These are phyloP conservation scores for Caenorhabditis sp. DNA, from an alignment of 2,888 invertebrate genomes.

Conservation along the genomic window DNA sequence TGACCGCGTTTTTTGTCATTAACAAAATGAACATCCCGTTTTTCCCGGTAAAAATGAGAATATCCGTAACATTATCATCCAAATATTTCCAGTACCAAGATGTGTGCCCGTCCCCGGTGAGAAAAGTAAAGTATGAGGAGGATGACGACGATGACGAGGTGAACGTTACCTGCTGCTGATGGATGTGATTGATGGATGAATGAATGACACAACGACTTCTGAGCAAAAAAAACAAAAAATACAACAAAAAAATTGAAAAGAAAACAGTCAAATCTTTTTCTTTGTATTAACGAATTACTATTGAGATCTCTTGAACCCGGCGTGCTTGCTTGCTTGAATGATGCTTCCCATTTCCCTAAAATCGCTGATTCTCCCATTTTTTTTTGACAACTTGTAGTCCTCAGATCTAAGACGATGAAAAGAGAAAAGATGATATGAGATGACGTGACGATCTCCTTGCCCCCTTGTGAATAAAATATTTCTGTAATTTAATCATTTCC, in stretches of 20 bases:
- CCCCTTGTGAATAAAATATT: not conserved
- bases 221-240: too few relatives aligned
- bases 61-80: not conserved
- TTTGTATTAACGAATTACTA: not conserved
- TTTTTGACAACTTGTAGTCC: not conserved
- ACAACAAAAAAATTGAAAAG: too few relatives aligned
- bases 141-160: conserved; percentile 31
- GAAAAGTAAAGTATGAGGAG: conserved; percentile 7
- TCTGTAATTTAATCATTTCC: not conserved
- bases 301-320: not conserved
- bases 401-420: not conserved
- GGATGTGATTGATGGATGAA: not conserved
- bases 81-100: conserved; percentile 30
- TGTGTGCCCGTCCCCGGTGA: not conserved
- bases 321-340: not conserved
- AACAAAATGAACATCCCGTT: conserved; percentile 55
- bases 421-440: not conserved
- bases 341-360: not conserved
- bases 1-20: conserved; percentile 52
- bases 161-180: conserved; percentile 35
- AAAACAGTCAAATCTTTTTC: not conserved
- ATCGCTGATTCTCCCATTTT: not conserved
- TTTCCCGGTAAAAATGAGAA: conserved; percentile 6
- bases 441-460: too few relatives aligned
- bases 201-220: not conserved